Evolutionary conservation across 2,113 vertebrate species (phyloP).

Genomic region (Zonotrichia leucophrys): DNA sequence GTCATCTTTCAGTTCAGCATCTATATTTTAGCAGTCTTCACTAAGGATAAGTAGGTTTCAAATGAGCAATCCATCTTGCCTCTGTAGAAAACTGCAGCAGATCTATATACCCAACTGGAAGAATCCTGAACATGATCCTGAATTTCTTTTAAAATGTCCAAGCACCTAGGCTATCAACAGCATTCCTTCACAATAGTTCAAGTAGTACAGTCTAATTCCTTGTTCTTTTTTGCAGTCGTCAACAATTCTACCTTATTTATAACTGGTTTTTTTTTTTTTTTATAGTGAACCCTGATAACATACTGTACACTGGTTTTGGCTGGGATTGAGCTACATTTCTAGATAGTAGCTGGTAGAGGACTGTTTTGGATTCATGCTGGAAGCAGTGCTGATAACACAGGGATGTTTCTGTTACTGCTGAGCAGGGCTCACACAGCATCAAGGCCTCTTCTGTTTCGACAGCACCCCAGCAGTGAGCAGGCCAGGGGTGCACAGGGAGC

Average conservation of each 20-base stretch:
- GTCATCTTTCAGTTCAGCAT: background rate
- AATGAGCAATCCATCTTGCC: background rate
- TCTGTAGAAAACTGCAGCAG: background rate
- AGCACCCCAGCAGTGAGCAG: rapidly evolving
- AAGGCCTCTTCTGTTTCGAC: background rate
- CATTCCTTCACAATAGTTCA: background rate
- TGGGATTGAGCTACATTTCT: background rate
- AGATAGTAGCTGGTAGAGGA: background rate
- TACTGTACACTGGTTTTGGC: background rate
- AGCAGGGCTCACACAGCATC: background rate
- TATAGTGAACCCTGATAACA: background rate
- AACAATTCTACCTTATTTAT: background rate
- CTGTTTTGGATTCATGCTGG: background rate
- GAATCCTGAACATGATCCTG: background rate
- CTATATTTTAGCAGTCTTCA: background rate
- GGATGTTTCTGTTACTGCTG: background rate
- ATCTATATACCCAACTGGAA: background rate
- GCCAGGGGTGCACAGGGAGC: background rate
- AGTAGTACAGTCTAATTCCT: background rate
- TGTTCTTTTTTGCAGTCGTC: background rate
- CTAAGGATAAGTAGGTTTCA: background rate
- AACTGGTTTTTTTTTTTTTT: background rate
- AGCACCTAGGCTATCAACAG: background rate
- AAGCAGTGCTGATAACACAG: background rate
- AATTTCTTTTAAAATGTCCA: background rate